Base-by-base conservation (phyloP, 2,797 vertebrate species). In the Pangasius macronema region DNA sequence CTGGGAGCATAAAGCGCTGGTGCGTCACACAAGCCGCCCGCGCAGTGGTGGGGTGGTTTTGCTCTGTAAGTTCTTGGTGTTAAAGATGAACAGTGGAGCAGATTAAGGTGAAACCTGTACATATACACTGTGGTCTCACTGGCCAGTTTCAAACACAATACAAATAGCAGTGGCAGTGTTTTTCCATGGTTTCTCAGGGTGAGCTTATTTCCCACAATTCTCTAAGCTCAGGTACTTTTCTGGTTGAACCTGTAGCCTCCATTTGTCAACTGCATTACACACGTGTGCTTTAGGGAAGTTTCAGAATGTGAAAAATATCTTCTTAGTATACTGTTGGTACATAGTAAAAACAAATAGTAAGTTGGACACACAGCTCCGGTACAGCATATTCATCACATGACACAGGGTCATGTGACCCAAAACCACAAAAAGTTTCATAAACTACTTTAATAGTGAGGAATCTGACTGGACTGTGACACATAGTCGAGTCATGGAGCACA, bases 381-480 rank as follows among this genome's bases (percentile, higher is more conserved):
- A 70, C 55, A 75, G 53, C 53, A 59, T 57, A 63, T 49, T 67
- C n/a, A 63, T 73, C n/a, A 75, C 20, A 49, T 27, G n/a, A 42
- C 7, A 8, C 2, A 65, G 9, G 67, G 42, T 36, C 82, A 61
- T 61, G 42, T 83, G 68, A 87, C 46, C 49, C n/a, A 55, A 11
- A 65, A 65, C 79, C 68, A 61, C 67, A 53, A 55, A 63, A 73
- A 24, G 3, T 51, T 49, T 51, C 24, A 81, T 55, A 30, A 82
- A 81, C 55, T 24, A 18, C 24, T 75, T n/a, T 33, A 75, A 22
- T 59, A 39, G 8, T 65, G 49, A 33, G 51, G 33, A 67, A 55
- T 67, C 73, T 57, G 82, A 46, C 73, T 14, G 53, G 72, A 63
- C 81, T 65, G 82, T 84, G 86, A 87, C 6, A 36, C 81, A 82